Percentiles rank a stretch among this genome's conserved stretches.
phyloP scores from a whole-genome alignment of 2,888 invertebrate genomes.

The Eupsilia transversa region DNA sequence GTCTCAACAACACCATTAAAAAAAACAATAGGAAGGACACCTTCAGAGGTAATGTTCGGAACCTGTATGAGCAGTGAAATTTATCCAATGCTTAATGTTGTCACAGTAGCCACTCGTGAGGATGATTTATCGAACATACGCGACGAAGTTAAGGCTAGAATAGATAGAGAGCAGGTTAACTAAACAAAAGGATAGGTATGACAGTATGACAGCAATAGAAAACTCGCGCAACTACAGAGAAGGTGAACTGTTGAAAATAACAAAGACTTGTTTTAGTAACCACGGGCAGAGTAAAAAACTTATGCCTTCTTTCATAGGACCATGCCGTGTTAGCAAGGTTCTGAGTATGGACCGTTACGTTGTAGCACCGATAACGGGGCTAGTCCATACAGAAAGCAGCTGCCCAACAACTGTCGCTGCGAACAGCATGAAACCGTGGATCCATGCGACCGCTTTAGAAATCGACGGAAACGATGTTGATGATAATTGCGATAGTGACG shows the following conservation, averaged over 20 bases:
- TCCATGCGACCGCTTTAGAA: background rate
- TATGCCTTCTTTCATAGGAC: background rate
- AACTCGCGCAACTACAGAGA: background rate
- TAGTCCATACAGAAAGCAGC: background rate
- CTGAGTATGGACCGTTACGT: background rate
- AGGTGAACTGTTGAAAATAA: background rate
- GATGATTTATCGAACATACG: too few relatives aligned
- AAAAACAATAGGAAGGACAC: too few relatives aligned
- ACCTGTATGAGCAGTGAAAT: too few relatives aligned
- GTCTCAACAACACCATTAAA: too few relatives aligned
- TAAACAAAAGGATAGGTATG: too few relatives aligned
- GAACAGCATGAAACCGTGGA: background rate
- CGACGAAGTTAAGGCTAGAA: too few relatives aligned
- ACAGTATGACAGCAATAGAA: background rate
- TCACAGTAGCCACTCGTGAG: too few relatives aligned
- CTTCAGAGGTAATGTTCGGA: too few relatives aligned
- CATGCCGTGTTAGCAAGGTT: background rate
- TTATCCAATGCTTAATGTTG: too few relatives aligned
- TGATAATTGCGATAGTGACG: background rate
- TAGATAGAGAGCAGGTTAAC: too few relatives aligned
- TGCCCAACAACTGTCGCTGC: background rate
- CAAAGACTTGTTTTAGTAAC: background rate
- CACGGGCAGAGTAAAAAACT: background rate
- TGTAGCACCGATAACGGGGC: background rate
- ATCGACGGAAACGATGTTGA: background rate